Conservation (phyloP, 2,113 vertebrate genomes). For the Microtus oregoni region DNA sequence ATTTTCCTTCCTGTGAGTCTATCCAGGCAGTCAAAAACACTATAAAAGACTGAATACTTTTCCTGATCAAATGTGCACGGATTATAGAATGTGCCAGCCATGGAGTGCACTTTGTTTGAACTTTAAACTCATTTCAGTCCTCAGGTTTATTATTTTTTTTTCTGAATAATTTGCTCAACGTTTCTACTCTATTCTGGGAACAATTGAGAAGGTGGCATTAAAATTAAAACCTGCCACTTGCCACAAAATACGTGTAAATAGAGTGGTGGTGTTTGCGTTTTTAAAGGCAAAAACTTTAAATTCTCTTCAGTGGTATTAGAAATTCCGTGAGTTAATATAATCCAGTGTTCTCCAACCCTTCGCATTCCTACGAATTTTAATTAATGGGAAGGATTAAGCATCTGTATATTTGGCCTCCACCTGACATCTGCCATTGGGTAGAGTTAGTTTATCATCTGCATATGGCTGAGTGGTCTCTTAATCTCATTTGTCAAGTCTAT, state of each 20-base stretch:
- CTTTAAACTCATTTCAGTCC: slow-evolving; percentile 76
- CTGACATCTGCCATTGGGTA: slow-evolving; percentile 46
- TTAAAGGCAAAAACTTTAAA: slow-evolving; percentile 66
- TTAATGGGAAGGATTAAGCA: slow-evolving; percentile 71
- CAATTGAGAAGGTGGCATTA: slow-evolving; percentile 79
- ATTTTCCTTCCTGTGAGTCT: slow-evolving; percentile 59
- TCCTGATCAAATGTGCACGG: slow-evolving; percentile 57
- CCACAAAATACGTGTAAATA: slow-evolving; percentile 79
- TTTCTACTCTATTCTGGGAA: slow-evolving; percentile 83
- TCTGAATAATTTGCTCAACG: slow-evolving; percentile 80
- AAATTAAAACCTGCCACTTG: slow-evolving; percentile 80
- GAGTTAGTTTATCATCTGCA: slow-evolving; percentile 56
- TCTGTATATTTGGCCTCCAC: slow-evolving; percentile 43
- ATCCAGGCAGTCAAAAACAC: slow-evolving; percentile 60
- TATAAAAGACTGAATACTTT: slow-evolving; percentile 56
- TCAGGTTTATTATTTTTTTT: slow-evolving; percentile 75
- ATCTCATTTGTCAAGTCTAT: slow-evolving; percentile 48
- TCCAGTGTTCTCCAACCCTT: slow-evolving; percentile 36
- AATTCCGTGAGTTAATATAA: slow-evolving; percentile 66
- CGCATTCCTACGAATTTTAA: slow-evolving; percentile 54
- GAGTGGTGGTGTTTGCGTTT: slow-evolving; percentile 54
- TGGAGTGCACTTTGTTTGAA: slow-evolving; percentile 74
- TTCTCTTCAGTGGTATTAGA: slow-evolving; percentile 54
- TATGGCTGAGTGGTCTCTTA: slow-evolving; percentile 48
- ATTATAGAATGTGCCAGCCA: slow-evolving; percentile 67